phyloP scores from a whole-genome alignment of 2,797 vertebrate species.

The Platalea minor region DNA sequence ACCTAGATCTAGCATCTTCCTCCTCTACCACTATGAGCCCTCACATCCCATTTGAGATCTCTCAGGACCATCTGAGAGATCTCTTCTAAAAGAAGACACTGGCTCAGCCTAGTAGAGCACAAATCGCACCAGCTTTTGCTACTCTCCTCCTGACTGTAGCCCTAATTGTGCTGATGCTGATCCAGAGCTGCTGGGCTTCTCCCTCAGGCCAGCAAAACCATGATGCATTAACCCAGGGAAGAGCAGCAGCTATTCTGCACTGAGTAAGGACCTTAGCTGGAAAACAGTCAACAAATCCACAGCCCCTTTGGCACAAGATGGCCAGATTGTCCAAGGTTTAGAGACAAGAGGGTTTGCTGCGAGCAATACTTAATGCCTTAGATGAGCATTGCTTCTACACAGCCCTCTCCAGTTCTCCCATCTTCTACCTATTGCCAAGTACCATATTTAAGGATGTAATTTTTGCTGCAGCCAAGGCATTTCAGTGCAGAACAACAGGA shows the following conservation, averaged over 20 bases:
- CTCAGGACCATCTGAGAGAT: background rate
- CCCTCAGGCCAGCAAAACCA: background rate
- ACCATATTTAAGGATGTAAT: background rate
- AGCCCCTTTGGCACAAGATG: background rate
- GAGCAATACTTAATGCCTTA: background rate
- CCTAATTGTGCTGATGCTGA: background rate
- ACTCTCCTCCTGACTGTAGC: background rate
- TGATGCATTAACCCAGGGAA: background rate
- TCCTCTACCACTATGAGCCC: background rate
- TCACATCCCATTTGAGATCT: background rate
- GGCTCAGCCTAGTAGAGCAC: background rate
- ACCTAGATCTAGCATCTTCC: background rate
- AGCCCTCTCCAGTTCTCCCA: background rate
- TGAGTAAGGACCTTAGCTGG: background rate
- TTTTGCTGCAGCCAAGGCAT: background rate
- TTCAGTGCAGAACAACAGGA: background rate
- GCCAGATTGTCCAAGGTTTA: background rate
- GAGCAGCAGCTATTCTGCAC: background rate
- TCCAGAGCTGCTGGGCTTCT: background rate
- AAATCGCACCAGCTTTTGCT: background rate
- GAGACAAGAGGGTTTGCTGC: background rate
- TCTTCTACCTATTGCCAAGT: background rate
- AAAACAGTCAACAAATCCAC: background rate
- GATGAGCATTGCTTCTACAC: background rate
- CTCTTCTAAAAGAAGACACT: background rate